Base-by-base conservation (phyloP, 2,888 invertebrate species). In the Geotrupes spiniger region DNA sequence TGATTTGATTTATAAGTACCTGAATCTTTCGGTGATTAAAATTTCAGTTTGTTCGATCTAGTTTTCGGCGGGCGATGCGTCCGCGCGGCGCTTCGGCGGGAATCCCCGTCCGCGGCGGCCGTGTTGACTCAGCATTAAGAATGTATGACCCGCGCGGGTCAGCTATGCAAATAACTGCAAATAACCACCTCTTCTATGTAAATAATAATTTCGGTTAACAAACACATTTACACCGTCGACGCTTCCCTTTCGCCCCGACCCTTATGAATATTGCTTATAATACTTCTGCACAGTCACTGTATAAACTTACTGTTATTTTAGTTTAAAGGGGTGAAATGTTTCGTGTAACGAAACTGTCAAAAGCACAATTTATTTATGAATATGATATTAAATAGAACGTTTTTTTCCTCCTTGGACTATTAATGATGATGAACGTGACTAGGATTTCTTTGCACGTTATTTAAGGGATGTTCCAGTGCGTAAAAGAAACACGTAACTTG, bases 131-230 rank as follows among this genome's bases (percentile, higher is more conserved):
- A 72, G 63, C 68, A 71, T 72, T 72, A 72, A 65, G 65, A 70
- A 71, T 71, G 69, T 69, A 71, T 68, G 66, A 63, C 4, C 61
- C 58, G 61, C 63, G 63, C 60, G 66, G 70, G 70, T 68, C 70
- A 68, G 66, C 68, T 62, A 53, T 58, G 67, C 68, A 68, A 70
- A 70, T 70, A 68, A 66, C 68, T 68, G 68, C 46, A 46, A 46
- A 68, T 68, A 68, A 65, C 65, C 63, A 65, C 64, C 66, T 68
- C 72, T 65, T 73, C 72, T 71, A 63, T 69, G 72, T 71, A 73
- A 74, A 74, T 73, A 74, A 73, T 71, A 74, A 74, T 74, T 73
- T 73, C 70, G 64, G 69, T 72, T 72, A 71, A 71, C 74, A 74
- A 74, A 74, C 73, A 73, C 65, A 69, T 66, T 69, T 63, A 60